Base-by-base conservation (phyloP, 2,888 invertebrate species). In the Tachina grossa region DNA sequence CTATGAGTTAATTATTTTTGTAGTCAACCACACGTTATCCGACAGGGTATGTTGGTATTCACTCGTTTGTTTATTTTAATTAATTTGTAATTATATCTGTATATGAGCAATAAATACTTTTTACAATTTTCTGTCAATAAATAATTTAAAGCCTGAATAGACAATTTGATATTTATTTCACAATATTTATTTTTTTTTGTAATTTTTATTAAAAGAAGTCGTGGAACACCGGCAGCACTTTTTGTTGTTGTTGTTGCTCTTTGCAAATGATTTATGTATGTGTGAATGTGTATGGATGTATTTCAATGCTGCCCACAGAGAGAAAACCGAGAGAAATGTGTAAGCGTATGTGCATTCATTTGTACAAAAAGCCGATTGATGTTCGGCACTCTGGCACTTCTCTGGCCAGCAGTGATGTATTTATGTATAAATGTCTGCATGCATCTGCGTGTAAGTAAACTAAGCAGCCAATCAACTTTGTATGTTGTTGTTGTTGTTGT, bases 161-260 rank as follows among this genome's bases (percentile, higher is more conserved):
- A 74, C 45, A 65, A 47, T 76, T 76, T 69, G 14, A 22, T 47
- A 65, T 53, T 51, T 47, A 65, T 53, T 51, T 63, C 4, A 41
- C n/a, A 1, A n/a, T 8, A 31, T 31, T 31, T 31, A 31, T 59
- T 47, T 16, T 31, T 78, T 59, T 47, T 16, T 31, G 69, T 6
- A 22, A 9, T 55, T n/a, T 14, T 9, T 59, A 22, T 22, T 41
- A 66, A 22, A 22, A 74, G 57, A 59, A 75, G 45, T 51, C 47
- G 74, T 84, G 66, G 72, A 81, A 77, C 77, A 85, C 81, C 77
- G 68, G 77, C 81, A 77, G 81, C 74, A 69, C 31, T 31, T 41
- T 39, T 43, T 63, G 49, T 11, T 66, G 47, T 11, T 66, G 47
- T 13, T 59, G 49, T 43, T 59, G 11, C 13, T 65, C 13, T 41